Base-by-base conservation (phyloP, 2,888 invertebrate genomes). In the Beris morrisii region DNA sequence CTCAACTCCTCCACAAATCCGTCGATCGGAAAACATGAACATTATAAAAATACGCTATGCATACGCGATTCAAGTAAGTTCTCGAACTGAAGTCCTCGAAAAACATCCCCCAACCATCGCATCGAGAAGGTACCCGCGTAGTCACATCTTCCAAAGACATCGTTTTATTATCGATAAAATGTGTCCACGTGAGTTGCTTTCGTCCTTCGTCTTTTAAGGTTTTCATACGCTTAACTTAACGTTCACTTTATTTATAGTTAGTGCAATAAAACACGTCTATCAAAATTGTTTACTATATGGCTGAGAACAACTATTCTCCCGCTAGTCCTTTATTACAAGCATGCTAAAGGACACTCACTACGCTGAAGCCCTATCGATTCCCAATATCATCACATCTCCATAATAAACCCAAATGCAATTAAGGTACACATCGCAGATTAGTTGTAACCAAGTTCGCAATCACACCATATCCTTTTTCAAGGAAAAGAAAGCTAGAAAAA, bases 181-280 rank as follows among this genome's bases (percentile, higher is more conserved):
- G 55, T 15, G 32, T 61, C 61, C 61, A 61, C 61, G 61, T 61
- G 61, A 61, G 50, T 28, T 48, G 32, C 48, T 59, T 59, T 48
- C 13, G 46, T 48, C 38, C 31, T 9, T 54, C 31, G 30, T 31
- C 32, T 12, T 31, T 22, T 32, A 32, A n/a, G 6, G 31, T 30
- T 32, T 30, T 55, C 55, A n/a, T 9, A 38, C 38, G 38, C 38
- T 5, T 22, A 38, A 38, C 38, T 5, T 38, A 38, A 38, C 9
- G 50, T 48, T 59, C 61, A 22, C 31, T 6, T 30, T 53, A 53
- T 28, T 12, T 30, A 31, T 52, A 38, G 61, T 52, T 38, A 22
- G 13, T 61, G 61, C 61, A 61, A 61, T 61, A 61, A 61, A 61
- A 61, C 43, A 30, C 61, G 61, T 61, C 61, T 50, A 61, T 61